Evolutionary conservation across 2,797 vertebrate genomes (phyloP), one percentile per base, ranked within the genome.

Genomic region (Cyclopterus lumpus): DNA sequence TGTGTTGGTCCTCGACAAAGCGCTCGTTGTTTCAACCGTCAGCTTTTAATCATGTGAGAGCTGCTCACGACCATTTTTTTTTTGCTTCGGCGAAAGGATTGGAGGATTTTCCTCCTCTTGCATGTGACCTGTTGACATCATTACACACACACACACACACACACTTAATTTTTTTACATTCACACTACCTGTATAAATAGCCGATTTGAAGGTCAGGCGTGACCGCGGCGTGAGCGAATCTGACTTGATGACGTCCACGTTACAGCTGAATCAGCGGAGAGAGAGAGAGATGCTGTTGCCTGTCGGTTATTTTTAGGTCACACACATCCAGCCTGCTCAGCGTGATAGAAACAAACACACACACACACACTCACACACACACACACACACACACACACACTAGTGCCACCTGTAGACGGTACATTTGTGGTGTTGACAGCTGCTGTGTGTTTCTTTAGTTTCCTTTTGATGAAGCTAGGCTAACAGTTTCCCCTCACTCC

Each of bases 1-100:
- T 49, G 61, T 40, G 57, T 75, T 44, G 62, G 49, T 71, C 42
- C 46, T 60, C 85, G 26, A 88, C 84, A 90, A 86, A 4, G 69
- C 70, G 53, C 1, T 79, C 84, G 82, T 88, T 90, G 72, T 85
- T 89, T 46, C 75, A 69, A 71, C 74, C 83, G 11, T 59, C 83
- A 83, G 83, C 87, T 55, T 53, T 80, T 49, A 72, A 89, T 91
- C 91, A 91, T 89, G 86, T 91, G 89, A 90, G 80, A 84, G n/a
- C 80, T 66, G 75, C 71, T 87, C 86, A 89, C 83, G 70, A 88
- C 73, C 26, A n/a, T n/a, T n/a, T 28, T 22, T 28, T 72, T 83
- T 79, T 84, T 22, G 67, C 71, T n/a, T 36, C 60, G 71, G 42
- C 58, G 24, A n/a, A n/a, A 26, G 63, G 60, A 59, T 68, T 22